These are phyloP conservation scores for Eudasyphora cyanicolor DNA, from an alignment of 2,888 invertebrate genomes.

Conservation along the genomic window DNA sequence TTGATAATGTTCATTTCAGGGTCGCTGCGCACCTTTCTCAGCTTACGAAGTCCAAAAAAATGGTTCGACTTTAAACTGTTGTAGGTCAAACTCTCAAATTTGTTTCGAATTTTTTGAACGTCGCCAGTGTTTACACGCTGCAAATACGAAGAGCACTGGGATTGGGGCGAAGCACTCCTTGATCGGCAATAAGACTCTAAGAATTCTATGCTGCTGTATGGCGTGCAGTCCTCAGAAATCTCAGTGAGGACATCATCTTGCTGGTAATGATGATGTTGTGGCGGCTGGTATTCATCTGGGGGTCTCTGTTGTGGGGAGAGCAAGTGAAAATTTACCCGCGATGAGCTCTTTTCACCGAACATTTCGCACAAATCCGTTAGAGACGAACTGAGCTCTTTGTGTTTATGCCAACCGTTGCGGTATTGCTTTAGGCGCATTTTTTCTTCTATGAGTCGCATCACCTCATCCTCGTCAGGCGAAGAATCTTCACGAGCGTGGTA, in stretches of 20 bases:
- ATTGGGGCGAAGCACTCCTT: slow-evolving; percentile 87
- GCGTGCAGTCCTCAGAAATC: slow-evolving; percentile 69
- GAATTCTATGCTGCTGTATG: slow-evolving; percentile 81
- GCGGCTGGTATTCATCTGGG: slow-evolving; percentile 78
- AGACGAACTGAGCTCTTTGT: slow-evolving; percentile 78
- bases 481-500: slow-evolving; percentile 82
- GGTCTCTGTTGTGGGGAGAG: slow-evolving; percentile 81
- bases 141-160: slow-evolving; percentile 86
- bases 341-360: slow-evolving; percentile 87
- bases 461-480: slow-evolving; percentile 81
- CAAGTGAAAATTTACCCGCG: slow-evolving; percentile 78
- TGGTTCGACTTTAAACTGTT: slow-evolving; percentile 58
- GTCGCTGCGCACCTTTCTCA: slow-evolving; percentile 88
- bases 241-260: slow-evolving; percentile 4
- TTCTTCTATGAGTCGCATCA: slow-evolving; percentile 80
- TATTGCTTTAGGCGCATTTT: slow-evolving; percentile 74
- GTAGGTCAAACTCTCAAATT: slow-evolving; percentile 83
- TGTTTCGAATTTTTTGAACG: slow-evolving; percentile 88
- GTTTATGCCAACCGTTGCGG: slow-evolving; percentile 71
- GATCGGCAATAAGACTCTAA: slow-evolving; percentile 85
- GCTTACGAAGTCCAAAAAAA: slow-evolving; percentile 79
- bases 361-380: slow-evolving; percentile 87
- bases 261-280: slow-evolving; percentile 66
- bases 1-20: slow-evolving; percentile 84
- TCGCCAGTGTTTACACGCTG: slow-evolving; percentile 88